These are phyloP conservation scores for Lycocerus yunnanus DNA, from an alignment of 2,888 invertebrate species.

Conservation along the genomic window DNA sequence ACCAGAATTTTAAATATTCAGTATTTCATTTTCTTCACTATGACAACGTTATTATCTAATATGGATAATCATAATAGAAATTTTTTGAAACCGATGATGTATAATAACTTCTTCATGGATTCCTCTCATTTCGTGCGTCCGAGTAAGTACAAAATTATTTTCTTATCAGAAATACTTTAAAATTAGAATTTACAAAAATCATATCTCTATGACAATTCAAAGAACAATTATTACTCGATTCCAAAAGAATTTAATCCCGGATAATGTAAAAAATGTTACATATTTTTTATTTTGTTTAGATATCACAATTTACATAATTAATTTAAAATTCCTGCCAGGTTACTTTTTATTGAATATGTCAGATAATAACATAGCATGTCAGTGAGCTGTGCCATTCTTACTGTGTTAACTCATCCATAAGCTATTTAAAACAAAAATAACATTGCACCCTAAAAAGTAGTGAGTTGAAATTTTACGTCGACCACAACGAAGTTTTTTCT, in stretches of 20 bases:
- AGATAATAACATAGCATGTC: too few species aligned
- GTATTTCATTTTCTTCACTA: slow-evolving; percentile 49
- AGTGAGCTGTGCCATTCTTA: too few species aligned
- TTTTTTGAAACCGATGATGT: slow-evolving; percentile 42
- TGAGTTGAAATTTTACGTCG: too few species aligned
- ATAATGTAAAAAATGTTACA: background rate
- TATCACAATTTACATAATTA: too few species aligned
- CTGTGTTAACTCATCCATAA: too few species aligned
- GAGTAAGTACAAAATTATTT: slow-evolving; percentile 11
- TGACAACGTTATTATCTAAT: slow-evolving; percentile 50
- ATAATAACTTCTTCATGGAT: slow-evolving; percentile 25
- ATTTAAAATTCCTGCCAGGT: too few species aligned
- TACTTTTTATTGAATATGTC: too few species aligned
- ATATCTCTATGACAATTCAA: background rate
- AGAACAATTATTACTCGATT: too few species aligned
- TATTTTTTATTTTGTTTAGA: background rate
- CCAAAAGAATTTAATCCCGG: too few species aligned
- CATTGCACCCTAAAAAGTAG: too few species aligned
- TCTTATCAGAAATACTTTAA: background rate
- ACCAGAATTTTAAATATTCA: slow-evolving; percentile 54
- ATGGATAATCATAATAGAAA: slow-evolving; percentile 39
- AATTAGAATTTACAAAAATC: background rate
- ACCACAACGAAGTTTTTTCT: too few species aligned
- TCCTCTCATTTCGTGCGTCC: slow-evolving; percentile 4
- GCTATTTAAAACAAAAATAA: too few species aligned